phyloP scores from a whole-genome alignment of 2,888 invertebrate genomes.

The Anthrax anthrax region DNA sequence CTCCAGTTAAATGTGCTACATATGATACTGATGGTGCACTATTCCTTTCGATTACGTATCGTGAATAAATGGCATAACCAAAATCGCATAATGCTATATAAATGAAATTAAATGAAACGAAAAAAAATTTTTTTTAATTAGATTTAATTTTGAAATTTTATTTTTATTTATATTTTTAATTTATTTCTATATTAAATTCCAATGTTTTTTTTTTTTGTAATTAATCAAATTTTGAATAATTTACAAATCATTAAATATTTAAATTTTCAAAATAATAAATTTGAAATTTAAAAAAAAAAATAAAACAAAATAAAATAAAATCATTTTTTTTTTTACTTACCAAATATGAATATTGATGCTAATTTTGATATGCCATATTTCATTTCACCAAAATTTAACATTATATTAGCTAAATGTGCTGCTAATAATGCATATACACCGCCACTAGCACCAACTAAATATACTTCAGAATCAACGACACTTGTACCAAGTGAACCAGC shows the following conservation, averaged over 20 bases:
- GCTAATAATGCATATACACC: slow-evolving; percentile 94
- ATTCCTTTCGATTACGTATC: slow-evolving; percentile 54
- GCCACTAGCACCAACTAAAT: slow-evolving; percentile 91
- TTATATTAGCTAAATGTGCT: slow-evolving; percentile 89
- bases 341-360: slow-evolving; percentile 80
- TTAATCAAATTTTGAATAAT: no score
- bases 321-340: no score
- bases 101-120: slow-evolving; percentile 9
- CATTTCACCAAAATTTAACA: slow-evolving; percentile 93
- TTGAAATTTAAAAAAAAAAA: neutral
- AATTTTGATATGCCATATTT: slow-evolving; percentile 82
- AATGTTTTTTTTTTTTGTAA: neutral
- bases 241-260: no score
- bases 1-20: slow-evolving; percentile 91
- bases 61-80: slow-evolving; percentile 88
- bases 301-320: neutral
- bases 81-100: slow-evolving; percentile 72
- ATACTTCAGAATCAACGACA: slow-evolving; percentile 86
- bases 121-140: slow-evolving; percentile 6
- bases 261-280: neutral
- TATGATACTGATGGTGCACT: slow-evolving; percentile 67
- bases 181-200: no score
- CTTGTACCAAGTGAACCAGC: slow-evolving; percentile 79
- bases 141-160: neutral
- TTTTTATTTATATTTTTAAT: no score